These are phyloP conservation scores for Macaca fascicularis DNA, from an alignment of 2,113 vertebrate genomes.

Conservation along the genomic window T2T-MFA8v1.1 NC_088391.1:76855001-76855500, in stretches of 20 bases:
- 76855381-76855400: background rate
- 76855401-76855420: background rate
- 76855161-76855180: background rate
- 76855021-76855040: background rate
- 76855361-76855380: background rate
- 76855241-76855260: background rate
- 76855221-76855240: background rate
- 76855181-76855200: rapidly evolving
- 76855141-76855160: background rate
- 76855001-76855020: background rate
- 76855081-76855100: background rate
- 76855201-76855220: background rate
- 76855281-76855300: background rate
- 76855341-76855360: background rate
- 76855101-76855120: background rate
- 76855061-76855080: background rate
- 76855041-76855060: background rate
- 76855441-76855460: background rate
- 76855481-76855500: constrained; percentile 16
- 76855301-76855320: background rate
- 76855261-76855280: background rate
- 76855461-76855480: background rate
- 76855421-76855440: background rate
- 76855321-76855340: background rate
- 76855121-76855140: background rate